A percentile compares a stretch with the other conserved stretches of the same genome.
Conservation (phyloP, 1,140 invertebrate species). For the Chironomus tepperi region DNA sequence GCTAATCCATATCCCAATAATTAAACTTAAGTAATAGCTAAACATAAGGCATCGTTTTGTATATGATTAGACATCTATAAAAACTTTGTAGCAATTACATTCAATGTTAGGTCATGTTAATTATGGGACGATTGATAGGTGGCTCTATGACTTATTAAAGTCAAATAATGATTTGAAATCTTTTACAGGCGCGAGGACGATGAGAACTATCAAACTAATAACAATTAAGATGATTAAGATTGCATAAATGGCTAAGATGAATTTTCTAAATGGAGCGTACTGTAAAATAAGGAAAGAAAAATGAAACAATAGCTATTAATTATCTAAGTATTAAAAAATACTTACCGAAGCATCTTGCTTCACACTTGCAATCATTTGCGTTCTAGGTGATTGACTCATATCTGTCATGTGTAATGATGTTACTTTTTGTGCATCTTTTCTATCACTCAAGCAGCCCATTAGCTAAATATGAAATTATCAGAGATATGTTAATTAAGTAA, state of each 20-base stretch:
- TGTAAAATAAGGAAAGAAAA: constrained; percentile 41
- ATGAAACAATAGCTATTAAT: constrained; percentile 26
- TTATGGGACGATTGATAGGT: background rate
- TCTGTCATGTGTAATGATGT: constrained; percentile 79
- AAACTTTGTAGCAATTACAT: background rate
- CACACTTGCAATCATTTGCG: constrained; percentile 50
- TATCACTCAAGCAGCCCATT: constrained; percentile 61
- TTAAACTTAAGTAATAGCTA: too few species aligned
- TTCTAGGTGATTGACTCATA: constrained; percentile 52
- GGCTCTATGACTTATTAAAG: background rate
- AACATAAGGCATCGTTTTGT: background rate
- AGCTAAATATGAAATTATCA: constrained; percentile 51
- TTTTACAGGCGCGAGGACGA: constrained; percentile 65
- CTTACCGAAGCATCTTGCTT: constrained; percentile 67
- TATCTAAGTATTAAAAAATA: background rate
- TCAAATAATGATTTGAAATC: constrained; percentile 31
- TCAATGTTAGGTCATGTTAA: background rate
- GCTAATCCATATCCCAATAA: too few species aligned
- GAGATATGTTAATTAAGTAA: constrained; percentile 31
- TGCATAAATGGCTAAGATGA: constrained; percentile 63
- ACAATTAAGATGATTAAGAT: constrained; percentile 54
- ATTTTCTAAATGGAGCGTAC: constrained; percentile 63
- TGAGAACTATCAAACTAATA: constrained; percentile 57
- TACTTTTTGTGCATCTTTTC: constrained; percentile 57
- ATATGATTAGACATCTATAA: background rate